Percentiles rank a stretch among this genome's conserved stretches.
These are phyloP conservation scores for Cataglyphis albicans DNA, from an alignment of 2,888 invertebrate species.

Conservation along the genomic window DNA sequence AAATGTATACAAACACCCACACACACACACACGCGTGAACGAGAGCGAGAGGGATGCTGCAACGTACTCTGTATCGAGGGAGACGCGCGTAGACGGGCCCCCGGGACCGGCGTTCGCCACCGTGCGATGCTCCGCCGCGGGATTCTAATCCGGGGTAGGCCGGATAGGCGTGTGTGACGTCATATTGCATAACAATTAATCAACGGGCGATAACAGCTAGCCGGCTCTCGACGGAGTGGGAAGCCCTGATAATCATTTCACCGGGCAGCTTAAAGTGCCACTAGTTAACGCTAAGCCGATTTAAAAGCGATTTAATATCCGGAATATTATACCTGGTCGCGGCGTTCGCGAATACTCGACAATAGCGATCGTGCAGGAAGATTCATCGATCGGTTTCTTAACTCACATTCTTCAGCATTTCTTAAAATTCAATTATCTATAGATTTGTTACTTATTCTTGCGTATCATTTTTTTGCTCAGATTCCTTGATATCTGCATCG, in stretches of 20 bases:
- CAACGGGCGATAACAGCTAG: conserved; percentile 85
- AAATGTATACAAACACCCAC: neutral
- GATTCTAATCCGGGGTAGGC: conserved; percentile 84
- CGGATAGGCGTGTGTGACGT: conserved; percentile 82
- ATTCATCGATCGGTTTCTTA: conserved; percentile 35
- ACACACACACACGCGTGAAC: conserved; percentile 4
- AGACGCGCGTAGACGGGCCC: conserved; percentile 37
- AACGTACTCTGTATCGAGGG: conserved; percentile 14
- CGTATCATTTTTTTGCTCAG: neutral
- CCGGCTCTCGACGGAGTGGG: conserved; percentile 82
- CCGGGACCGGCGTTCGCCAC: conserved; percentile 69
- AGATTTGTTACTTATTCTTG: neutral
- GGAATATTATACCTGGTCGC: conserved; percentile 82
- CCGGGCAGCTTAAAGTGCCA: conserved; percentile 86
- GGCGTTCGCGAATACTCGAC: conserved; percentile 33
- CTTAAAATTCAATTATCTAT: neutral
- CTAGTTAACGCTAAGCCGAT: conserved; percentile 86
- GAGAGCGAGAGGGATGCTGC: conserved; percentile 50
- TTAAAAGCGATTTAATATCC: conserved; percentile 86
- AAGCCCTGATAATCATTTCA: conserved; percentile 86
- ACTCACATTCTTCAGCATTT: neutral
- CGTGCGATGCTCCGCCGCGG: conserved; percentile 76
- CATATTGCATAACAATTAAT: conserved; percentile 87
- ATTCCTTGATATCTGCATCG: neutral
- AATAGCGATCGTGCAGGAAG: conserved; percentile 56